Base-by-base conservation (phyloP, 2,888 invertebrate species). In the Torymus tubicola region DNA sequence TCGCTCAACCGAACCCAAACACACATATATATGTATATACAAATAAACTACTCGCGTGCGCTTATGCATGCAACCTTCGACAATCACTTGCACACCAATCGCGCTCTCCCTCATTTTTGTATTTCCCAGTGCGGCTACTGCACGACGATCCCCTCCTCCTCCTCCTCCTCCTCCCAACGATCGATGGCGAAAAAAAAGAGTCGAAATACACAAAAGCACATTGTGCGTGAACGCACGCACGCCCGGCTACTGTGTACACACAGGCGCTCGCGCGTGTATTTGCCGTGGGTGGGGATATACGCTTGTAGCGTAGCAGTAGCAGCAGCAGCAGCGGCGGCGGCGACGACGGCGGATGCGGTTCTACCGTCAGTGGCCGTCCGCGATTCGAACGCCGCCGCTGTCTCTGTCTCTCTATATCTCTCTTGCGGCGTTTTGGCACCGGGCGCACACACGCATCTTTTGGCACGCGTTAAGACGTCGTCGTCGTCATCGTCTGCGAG, bases 301-400 rank as follows among this genome's bases (percentile, higher is more conserved):
- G 83, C 83, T 78, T 82, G 83, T 42, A 42, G 42, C 8, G 10
- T 42, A 42, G 42, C 42, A 42, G 42, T 1, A 8, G 42, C 42
- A 8, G 8, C 10, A 8, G 42, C 42, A 4, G 31, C 31, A 4
- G 0, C 31, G 31, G 31, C 42, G 42, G 5, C 42, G 42, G 42
- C 80, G 80, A 69, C 74, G 81, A 14, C 11, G 84, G 81, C 78
- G 42, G 83, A 83, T 82, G 82, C 83, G 74, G 81, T 80, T 81
- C 21, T 21, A 80, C 84, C 75, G 73, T 87, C 88, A 86, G 86
- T 87, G 84, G 83, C 83, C 84, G 84, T 83, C 81, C 84, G 86
- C 84, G 85, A 85, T 87, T 85, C 88, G 79, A 75, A 80, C 75
- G 77, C 74, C 81, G 74, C 69, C 55, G 55, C 55, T 57, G 42